These are phyloP conservation scores for Ammodramus savannarum DNA, from an alignment of 2,113 vertebrate species.

Conservation along the genomic window DNA sequence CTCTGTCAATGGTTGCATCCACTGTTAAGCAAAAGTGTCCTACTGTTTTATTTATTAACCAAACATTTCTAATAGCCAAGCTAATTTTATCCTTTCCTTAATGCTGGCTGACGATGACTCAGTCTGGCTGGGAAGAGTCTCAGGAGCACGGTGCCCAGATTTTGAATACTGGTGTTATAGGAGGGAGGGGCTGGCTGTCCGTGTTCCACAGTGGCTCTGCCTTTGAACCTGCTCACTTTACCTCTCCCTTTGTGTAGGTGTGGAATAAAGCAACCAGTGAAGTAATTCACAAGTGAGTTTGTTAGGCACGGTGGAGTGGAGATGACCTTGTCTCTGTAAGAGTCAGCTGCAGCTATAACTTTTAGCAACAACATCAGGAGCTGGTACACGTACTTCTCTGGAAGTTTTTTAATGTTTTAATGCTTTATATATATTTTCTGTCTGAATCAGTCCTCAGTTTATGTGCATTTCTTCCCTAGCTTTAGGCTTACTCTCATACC, in stretches of 20 bases:
- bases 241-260: neutral
- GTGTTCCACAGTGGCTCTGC: neutral
- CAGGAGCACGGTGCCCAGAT: neutral
- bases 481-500: neutral
- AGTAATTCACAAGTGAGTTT: neutral
- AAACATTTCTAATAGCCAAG: conserved; percentile 31
- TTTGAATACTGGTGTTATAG: accelerated
- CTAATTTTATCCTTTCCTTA: conserved; percentile 49
- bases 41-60: conserved; percentile 35
- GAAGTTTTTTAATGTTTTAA: neutral
- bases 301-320: neutral
- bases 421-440: neutral
- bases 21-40: conserved; percentile 26
- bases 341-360: neutral
- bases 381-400: neutral
- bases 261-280: neutral
- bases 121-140: neutral
- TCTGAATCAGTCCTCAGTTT: neutral
- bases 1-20: neutral
- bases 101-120: neutral
- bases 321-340: neutral
- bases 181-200: neutral
- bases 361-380: neutral
- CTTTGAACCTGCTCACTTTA: neutral
- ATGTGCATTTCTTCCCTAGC: neutral